phyloP scores from a whole-genome alignment of 2,113 vertebrate genomes.

The Vimba vimba region DNA sequence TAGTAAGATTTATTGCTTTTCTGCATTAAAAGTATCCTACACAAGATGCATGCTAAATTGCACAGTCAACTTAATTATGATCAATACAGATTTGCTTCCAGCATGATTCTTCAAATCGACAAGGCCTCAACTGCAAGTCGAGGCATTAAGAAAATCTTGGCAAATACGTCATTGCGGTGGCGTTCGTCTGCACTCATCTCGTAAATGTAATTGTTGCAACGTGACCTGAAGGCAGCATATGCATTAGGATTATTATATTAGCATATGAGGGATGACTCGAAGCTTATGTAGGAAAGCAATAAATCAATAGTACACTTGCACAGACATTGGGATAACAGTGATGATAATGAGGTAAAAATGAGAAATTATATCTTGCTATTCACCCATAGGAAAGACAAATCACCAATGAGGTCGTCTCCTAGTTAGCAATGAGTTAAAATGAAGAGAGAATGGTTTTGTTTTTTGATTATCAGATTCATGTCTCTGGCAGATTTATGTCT shows the following conservation, averaged over 20 bases:
- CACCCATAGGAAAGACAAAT: background rate
- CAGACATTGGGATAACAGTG: conserved; percentile 15
- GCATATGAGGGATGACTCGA: background rate
- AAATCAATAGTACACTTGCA: conserved; percentile 14
- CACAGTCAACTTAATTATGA: conserved; percentile 18
- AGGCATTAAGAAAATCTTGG: background rate
- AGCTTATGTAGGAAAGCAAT: conserved; percentile 1
- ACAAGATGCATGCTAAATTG: background rate
- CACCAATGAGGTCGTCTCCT: background rate
- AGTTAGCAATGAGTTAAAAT: background rate
- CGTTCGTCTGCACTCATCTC: background rate
- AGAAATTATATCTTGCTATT: background rate
- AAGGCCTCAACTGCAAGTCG: background rate
- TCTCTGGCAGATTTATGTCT: too few species aligned
- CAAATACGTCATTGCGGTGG: background rate
- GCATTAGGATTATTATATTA: conserved; percentile 33
- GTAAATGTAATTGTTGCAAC: conserved; percentile 7
- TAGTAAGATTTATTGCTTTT: background rate
- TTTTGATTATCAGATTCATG: background rate
- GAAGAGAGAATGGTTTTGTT: background rate
- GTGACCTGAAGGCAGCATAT: conserved; percentile 3
- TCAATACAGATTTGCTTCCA: conserved; percentile 12
- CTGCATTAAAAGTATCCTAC: background rate
- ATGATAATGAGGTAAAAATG: conserved; percentile 12
- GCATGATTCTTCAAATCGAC: background rate